Percentiles rank a stretch among this genome's conserved stretches.
These are phyloP conservation scores for Synodontis membranacea DNA, from an alignment of 2,113 vertebrate genomes.

Conservation along the genomic window DNA sequence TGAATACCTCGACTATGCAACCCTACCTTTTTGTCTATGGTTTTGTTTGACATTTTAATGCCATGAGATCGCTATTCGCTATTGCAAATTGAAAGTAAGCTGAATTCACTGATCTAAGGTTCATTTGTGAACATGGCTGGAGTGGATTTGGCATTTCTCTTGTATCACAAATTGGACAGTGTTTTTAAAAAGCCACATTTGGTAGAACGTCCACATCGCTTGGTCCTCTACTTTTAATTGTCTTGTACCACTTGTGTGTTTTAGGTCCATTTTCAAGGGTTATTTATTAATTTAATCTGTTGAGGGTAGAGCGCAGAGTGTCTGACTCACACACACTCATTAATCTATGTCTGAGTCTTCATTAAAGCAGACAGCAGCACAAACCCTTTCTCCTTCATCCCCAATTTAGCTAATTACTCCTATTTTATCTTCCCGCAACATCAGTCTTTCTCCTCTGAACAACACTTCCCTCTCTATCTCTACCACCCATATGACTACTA, in stretches of 20 bases:
- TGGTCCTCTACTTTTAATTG: not conserved
- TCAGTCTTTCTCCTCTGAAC: not conserved
- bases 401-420: constrained; percentile 18
- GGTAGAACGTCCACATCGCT: not conserved
- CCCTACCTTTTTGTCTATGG: not conserved
- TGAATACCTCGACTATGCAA: not conserved
- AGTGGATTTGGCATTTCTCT: not conserved
- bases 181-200: not conserved
- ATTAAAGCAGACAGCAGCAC: constrained; percentile 24
- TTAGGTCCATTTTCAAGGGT: not conserved
- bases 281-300: constrained; percentile 23
- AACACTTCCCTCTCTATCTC: not conserved
- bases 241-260: not conserved
- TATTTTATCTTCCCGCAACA: not conserved
- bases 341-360: constrained; percentile 11
- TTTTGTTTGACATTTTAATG: not conserved
- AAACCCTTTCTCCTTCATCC: constrained; percentile 30
- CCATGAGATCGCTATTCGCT: not conserved
- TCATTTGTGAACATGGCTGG: not conserved
- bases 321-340: constrained; percentile 13
- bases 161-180: not conserved
- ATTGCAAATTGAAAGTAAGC: not conserved
- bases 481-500: not conserved
- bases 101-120: not conserved
- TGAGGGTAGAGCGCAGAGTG: not conserved